A percentile compares a stretch with the other conserved stretches of the same genome.
Conservation (phyloP, 2,113 vertebrate genomes). For the Chaetops frenatus region DNA sequence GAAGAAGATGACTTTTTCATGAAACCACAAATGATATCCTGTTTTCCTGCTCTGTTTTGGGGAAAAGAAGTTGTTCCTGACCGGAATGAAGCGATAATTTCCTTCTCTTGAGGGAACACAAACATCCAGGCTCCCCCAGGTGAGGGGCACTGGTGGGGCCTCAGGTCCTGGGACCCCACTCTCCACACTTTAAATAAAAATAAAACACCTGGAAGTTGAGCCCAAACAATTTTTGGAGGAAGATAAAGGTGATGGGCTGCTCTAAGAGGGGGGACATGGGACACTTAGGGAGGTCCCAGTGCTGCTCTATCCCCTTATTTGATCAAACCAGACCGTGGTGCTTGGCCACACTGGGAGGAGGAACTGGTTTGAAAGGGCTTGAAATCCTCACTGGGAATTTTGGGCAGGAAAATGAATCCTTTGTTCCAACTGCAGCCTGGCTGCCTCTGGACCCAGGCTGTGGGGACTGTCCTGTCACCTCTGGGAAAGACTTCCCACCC, state of each 20-base stretch:
- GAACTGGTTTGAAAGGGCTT: neutral
- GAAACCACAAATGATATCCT: constrained; percentile 34
- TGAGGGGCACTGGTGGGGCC: neutral
- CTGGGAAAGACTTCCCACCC: neutral
- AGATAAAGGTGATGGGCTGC: neutral
- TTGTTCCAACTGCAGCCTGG: neutral
- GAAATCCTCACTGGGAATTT: neutral
- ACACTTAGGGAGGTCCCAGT: accelerated
- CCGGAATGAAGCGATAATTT: neutral
- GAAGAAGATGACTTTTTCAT: neutral
- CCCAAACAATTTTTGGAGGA: neutral
- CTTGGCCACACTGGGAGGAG: accelerated
- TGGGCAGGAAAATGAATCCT: neutral
- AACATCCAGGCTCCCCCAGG: neutral
- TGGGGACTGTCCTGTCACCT: neutral
- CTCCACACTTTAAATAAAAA: neutral
- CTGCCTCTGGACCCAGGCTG: neutral
- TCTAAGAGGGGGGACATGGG: accelerated
- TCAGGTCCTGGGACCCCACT: neutral
- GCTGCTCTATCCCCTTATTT: neutral
- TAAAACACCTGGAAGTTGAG: neutral
- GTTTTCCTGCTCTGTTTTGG: constrained; percentile 23
- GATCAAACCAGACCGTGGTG: accelerated
- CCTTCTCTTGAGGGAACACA: neutral
- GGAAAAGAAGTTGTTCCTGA: neutral